phyloP scores from a whole-genome alignment of 2,113 vertebrate species.

The Mixornis gularis region DNA sequence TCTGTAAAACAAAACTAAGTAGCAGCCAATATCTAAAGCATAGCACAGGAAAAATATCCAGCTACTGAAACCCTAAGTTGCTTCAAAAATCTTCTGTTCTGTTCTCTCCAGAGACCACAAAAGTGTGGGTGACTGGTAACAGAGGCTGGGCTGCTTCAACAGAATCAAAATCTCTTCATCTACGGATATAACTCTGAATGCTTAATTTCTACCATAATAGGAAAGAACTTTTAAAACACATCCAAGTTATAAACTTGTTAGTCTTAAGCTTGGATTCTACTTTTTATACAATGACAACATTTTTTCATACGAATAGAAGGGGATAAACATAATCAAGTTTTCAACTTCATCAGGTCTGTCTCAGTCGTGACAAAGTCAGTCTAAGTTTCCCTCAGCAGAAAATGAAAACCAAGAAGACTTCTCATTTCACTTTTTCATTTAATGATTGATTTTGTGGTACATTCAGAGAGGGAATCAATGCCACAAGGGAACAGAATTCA shows the following conservation, averaged over 20 bases:
- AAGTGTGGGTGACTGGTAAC: neutral
- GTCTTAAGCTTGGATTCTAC: neutral
- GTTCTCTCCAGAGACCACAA: neutral
- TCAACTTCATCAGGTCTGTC: neutral
- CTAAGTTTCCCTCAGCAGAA: neutral
- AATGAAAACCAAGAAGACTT: neutral
- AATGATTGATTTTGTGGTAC: neutral
- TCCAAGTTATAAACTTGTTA: neutral
- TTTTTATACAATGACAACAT: neutral
- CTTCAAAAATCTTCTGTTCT: neutral
- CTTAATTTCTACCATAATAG: neutral
- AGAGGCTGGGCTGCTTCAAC: neutral
- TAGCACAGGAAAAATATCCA: neutral
- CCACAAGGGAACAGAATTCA: neutral
- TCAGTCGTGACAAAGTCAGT: neutral
- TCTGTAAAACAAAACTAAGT: neutral
- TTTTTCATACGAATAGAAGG: neutral
- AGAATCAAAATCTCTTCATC: neutral
- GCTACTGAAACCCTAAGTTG: neutral
- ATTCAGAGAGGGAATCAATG: neutral
- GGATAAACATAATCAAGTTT: fast-evolving
- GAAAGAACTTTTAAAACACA: neutral
- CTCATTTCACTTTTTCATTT: neutral
- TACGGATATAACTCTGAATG: neutral
- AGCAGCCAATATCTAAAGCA: neutral